Base-by-base conservation (phyloP, 1,140 invertebrate species). In the Reticulitermes speratus region DNA sequence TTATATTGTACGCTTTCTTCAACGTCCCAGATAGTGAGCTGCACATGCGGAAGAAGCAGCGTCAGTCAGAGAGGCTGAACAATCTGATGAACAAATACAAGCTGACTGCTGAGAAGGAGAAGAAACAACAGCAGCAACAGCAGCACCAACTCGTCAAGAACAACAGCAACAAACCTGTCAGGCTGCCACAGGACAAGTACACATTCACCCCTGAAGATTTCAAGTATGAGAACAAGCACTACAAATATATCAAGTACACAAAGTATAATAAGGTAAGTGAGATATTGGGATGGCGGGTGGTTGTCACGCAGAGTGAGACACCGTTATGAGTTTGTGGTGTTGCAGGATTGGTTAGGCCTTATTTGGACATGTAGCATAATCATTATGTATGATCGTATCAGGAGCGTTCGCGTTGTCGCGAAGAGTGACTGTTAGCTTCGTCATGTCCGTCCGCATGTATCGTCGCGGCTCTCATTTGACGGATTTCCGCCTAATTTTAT, bases 191-290 rank as follows among this genome's bases (percentile, higher is more conserved):
- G 86, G 88, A 88, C 85, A 91, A 88, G 89, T 92, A 95, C 89
- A 95, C 94, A 52, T 94, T 95, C 89, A 95, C 94, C 12, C 95
- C 95, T 12, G 94, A 95, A 88, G 95, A 96, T 89, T 95, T 96
- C 90, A 96, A 95, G 90, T 96, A 95, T 89, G 95, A 95, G 88
- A 96, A 96, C 92, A 95, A 96, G 90, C 95, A 96, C 90, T 96
- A 96, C 90, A 95, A 96, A 88, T 96, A 96, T 89, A 94, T 96
- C 88, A 96, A 96, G 90, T 96, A 96, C 89, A 95, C 94, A 38
- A 95, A 95, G 89, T 94, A 94, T 88, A 93, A 92, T 88, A 95
- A 96, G 92, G 94, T 94, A 89, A 91, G 91, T 89, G 32, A 6
- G 19, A 21, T 55, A 55, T 5, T 19, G 52, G 14, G 19, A 55